A percentile compares a stretch with the other conserved stretches of the same genome.
Evolutionary conservation across 2,888 invertebrate genomes (phyloP).

Genomic region (Laspeyria flexula): DNA sequence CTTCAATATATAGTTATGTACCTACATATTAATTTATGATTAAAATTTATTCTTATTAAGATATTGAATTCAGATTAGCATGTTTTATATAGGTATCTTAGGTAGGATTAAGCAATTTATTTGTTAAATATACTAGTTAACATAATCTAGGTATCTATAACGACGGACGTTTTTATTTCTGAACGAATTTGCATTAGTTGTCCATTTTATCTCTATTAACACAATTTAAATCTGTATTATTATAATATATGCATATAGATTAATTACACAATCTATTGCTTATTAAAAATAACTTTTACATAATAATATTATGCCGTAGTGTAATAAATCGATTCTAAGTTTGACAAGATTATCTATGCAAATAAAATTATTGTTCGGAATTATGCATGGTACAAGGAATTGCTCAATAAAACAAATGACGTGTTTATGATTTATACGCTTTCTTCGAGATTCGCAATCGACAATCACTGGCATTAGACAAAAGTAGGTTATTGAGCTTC

Average conservation of each 20-base stretch:
- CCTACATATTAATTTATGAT: no score
- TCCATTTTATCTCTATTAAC: neutral
- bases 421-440: conserved; percentile 39
- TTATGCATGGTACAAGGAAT: conserved; percentile 29
- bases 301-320: conserved; percentile 23
- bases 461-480: conserved; percentile 8
- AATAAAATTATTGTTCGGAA: conserved; percentile 26
- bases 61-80: no score
- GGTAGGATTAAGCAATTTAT: no score
- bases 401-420: conserved; percentile 40
- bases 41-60: no score
- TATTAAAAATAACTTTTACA: conserved; percentile 20
- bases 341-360: conserved; percentile 13
- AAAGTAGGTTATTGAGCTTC: conserved; percentile 25
- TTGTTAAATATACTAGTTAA: no score
- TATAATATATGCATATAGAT: neutral
- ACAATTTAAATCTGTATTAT: neutral
- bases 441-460: conserved; percentile 30
- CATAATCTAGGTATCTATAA: no score
- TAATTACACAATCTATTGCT: conserved; percentile 3
- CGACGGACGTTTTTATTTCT: neutral
- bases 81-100: no score
- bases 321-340: conserved; percentile 22
- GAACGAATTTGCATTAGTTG: neutral
- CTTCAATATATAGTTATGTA: no score